Conservation (phyloP, 2,797 vertebrate genomes). For the Moxostoma hubbsi region DNA sequence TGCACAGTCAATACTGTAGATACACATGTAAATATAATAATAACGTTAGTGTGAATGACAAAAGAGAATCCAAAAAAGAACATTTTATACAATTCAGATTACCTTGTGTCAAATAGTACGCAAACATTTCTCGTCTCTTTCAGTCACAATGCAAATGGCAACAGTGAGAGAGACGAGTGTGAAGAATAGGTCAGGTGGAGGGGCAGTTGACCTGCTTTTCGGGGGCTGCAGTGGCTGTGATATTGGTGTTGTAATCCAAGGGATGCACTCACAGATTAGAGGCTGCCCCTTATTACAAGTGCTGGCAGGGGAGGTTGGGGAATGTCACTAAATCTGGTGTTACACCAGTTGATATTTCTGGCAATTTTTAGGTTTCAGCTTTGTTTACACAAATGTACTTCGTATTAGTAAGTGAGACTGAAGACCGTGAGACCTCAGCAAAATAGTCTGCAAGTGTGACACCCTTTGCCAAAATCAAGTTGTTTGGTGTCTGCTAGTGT, state of each 20-base stretch:
- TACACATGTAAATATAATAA: not conserved
- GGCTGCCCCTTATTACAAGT: constrained; percentile 75
- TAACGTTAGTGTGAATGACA: not conserved
- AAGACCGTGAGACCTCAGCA: no score
- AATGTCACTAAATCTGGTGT: constrained; percentile 63
- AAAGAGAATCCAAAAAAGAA: not conserved
- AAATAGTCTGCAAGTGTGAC: no score
- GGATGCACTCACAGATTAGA: constrained; percentile 75
- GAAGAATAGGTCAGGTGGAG: not conserved
- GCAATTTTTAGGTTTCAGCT: constrained; percentile 64
- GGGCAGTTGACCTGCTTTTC: constrained; percentile 48
- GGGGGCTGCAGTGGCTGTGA: constrained; percentile 26
- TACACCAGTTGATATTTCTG: constrained; percentile 72
- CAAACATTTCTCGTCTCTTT: constrained; percentile 14
- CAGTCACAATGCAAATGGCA: not conserved
- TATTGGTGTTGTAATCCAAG: constrained; percentile 71
- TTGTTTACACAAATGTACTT: no score
- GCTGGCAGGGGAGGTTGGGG: constrained; percentile 39
- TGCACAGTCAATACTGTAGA: not conserved
- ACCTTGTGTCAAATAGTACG: not conserved
- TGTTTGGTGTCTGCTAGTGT: no score
- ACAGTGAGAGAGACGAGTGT: constrained; percentile 11
- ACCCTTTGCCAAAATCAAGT: no score
- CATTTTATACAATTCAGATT: not conserved
- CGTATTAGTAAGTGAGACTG: no score